Percentiles rank a stretch among this genome's conserved stretches.
Conservation (phyloP, 2,888 invertebrate genomes). For the Meghimatium bilineatum region DNA sequence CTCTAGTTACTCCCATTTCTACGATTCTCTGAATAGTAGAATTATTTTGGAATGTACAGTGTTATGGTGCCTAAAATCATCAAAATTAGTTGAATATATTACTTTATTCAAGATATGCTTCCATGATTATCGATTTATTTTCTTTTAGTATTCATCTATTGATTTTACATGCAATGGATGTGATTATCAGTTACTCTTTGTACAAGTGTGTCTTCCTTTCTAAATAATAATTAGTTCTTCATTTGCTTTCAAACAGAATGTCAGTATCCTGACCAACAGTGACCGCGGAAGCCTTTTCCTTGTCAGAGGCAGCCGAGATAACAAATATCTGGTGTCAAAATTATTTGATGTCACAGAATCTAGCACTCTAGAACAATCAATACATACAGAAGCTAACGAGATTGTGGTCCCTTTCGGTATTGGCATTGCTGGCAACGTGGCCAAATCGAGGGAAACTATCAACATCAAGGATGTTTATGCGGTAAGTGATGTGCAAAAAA, state of each 20-base stretch:
- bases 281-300: conserved; percentile 92
- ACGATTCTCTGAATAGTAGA: no score
- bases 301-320: conserved; percentile 87
- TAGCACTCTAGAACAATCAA: conserved; percentile 80
- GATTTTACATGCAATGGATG: no score
- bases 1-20: no score
- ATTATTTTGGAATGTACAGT: no score
- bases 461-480: conserved; percentile 95
- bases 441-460: conserved; percentile 90
- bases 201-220: no score
- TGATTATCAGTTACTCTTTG: no score
- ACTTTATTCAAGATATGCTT: no score
- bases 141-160: no score
- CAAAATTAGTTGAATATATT: no score
- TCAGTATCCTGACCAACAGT: conserved; percentile 92
- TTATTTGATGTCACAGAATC: conserved; percentile 95
- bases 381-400: conserved; percentile 71
- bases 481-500: conserved; percentile 79
- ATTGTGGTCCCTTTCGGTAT: conserved; percentile 90
- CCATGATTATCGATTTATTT: no score
- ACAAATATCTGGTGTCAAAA: conserved; percentile 91
- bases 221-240: not conserved
- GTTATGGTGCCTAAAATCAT: no score
- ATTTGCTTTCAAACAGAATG: conserved; percentile 82
- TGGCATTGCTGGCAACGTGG: conserved; percentile 95